A percentile compares a stretch with the other conserved stretches of the same genome.
Evolutionary conservation across 2,113 vertebrate genomes (phyloP).

Genomic region (Hemibagrus wyckioides): DNA sequence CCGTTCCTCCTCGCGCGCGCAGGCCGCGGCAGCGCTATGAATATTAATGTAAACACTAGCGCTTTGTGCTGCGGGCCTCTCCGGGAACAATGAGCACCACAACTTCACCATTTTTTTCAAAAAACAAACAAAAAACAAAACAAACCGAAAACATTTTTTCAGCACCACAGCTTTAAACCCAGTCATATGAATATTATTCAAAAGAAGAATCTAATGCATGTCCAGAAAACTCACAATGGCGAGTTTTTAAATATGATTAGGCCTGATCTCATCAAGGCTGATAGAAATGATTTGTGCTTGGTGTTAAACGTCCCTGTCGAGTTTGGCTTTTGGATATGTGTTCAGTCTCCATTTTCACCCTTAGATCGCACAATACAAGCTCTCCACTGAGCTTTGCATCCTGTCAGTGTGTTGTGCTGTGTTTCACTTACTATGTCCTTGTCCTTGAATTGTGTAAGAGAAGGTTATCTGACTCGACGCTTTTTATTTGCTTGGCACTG

Average conservation of each 20-base stretch:
- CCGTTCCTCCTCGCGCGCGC: conserved; percentile 78
- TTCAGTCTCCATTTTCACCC: neutral
- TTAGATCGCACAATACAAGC: neutral
- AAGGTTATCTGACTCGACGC: conserved; percentile 80
- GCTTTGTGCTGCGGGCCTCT: conserved; percentile 80
- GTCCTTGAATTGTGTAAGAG: conserved; percentile 78
- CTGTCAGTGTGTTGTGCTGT: conserved; percentile 25
- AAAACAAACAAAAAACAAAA: too few relatives aligned
- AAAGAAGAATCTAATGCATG: neutral
- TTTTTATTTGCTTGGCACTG: conserved; percentile 79
- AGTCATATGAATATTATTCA: neutral
- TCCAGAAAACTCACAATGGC: neutral
- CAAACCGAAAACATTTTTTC: neutral
- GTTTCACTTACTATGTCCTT: conserved; percentile 67
- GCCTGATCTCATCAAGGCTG: neutral
- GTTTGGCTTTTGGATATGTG: neutral
- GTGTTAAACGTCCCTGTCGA: neutral
- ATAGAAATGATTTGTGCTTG: neutral
- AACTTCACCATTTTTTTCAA: conserved; percentile 38
- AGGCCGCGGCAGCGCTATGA: conserved; percentile 80
- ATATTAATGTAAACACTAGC: conserved; percentile 84
- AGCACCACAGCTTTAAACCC: neutral
- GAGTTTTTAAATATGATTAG: too few relatives aligned
- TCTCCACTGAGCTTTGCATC: neutral
- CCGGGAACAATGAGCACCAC: conserved; percentile 77